Conservation (phyloP, 2,113 vertebrate genomes). For the Caloenas nicobarica region DNA sequence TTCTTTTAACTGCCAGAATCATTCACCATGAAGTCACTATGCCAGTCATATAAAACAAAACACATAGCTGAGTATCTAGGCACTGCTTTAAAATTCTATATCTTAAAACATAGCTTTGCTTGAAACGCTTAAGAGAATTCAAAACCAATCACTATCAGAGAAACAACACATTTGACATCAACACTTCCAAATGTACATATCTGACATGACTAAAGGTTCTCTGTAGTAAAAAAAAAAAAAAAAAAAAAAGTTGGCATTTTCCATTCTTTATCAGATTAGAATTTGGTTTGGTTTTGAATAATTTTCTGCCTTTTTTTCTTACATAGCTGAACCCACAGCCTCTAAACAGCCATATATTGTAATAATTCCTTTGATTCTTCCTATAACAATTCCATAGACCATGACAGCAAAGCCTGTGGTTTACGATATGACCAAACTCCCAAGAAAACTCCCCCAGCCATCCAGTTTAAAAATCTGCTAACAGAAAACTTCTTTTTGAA, state of each 20-base stretch:
- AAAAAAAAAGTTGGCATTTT: not conserved
- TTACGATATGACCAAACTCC: not conserved
- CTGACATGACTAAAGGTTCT: not conserved
- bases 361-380: not conserved
- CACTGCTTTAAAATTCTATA: not conserved
- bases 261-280: not conserved
- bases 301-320: not conserved
- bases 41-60: not conserved
- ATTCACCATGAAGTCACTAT: not conserved
- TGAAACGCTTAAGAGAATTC: not conserved
- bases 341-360: not conserved
- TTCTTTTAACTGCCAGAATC: not conserved
- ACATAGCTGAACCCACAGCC: not conserved
- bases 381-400: not conserved
- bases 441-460: not conserved
- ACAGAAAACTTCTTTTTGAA: not conserved
- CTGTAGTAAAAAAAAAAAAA: not conserved
- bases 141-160: not conserved
- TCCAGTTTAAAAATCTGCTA: not conserved
- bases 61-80: not conserved
- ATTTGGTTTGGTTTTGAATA: not conserved
- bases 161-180: not conserved
- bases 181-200: not conserved
- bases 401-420: not conserved
- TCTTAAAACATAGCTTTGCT: not conserved